These are phyloP conservation scores for Hucho hucho DNA, from an alignment of 2,113 vertebrate species.

Conservation along the genomic window DNA sequence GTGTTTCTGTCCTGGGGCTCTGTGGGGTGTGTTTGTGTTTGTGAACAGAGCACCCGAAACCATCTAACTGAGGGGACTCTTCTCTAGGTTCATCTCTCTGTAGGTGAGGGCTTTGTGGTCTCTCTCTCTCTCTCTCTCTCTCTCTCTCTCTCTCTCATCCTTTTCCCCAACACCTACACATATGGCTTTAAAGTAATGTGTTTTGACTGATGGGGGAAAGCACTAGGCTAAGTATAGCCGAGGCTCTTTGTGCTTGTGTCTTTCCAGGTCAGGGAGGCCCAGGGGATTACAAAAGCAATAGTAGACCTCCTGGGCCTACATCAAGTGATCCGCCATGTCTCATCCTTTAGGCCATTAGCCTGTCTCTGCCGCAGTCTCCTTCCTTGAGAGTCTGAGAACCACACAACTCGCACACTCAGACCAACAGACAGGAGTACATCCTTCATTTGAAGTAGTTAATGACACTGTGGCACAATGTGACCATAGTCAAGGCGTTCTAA, in stretches of 20 bases:
- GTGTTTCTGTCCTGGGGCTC: no score
- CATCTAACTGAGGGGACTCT: no score
- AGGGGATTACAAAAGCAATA: slow-evolving; percentile 51
- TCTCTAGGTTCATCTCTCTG: no score
- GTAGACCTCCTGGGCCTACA: slow-evolving; percentile 35
- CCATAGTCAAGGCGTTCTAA: no score
- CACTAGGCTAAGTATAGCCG: slow-evolving; percentile 35
- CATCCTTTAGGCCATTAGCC: slow-evolving; percentile 38
- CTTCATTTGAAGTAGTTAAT: no score
- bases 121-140: neutral
- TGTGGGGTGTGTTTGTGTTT: no score
- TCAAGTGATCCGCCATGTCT: slow-evolving; percentile 40
- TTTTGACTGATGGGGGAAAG: slow-evolving; percentile 43
- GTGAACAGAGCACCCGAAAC: no score
- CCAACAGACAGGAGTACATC: neutral
- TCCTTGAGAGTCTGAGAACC: slow-evolving; percentile 9
- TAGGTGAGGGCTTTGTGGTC: no score
- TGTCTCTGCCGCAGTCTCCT: slow-evolving; percentile 27
- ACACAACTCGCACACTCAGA: slow-evolving; percentile 5
- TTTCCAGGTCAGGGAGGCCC: slow-evolving; percentile 44
- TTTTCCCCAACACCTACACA: neutral
- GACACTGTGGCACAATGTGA: no score
- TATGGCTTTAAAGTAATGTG: slow-evolving; percentile 17
- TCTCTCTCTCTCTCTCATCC: slow-evolving; percentile 2
- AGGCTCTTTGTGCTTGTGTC: slow-evolving; percentile 35